Base-by-base conservation (phyloP, 2,888 invertebrate species). In the Tanytarsus gracilentus region DNA sequence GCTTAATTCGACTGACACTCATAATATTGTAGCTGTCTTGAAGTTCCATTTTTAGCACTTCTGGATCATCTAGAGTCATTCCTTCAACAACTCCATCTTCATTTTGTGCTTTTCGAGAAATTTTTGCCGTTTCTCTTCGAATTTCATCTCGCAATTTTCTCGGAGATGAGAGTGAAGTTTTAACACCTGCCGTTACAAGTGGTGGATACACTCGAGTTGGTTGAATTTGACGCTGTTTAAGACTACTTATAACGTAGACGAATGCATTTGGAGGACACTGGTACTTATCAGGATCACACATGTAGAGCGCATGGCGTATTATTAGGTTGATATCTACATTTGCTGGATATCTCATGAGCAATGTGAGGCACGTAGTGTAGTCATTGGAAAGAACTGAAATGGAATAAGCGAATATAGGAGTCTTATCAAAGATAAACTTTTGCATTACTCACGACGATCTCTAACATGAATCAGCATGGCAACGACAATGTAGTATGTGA, bases 391-490 rank as follows among this genome's bases (percentile, higher is more conserved):
- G 68, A 65, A 85, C 82, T 83, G 55, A 69, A 70, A 48, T 66
- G 65, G 62, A 39, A 33, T 44, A 36, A 44, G 27, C 18, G 40
- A 39, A 9, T 11, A n/a, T n/a, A n/a, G n/a, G n/a, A 55, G 39
- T 60, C 27, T 6, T 11, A 11, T 6, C 16, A 56, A 18, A 61
- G 11, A n/a, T 61, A 11, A n/a, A n/a, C n/a, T n/a, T n/a, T n/a
- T n/a, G 11, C 8, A 40, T 50, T 4, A 79, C 83, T 80, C 69
- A 88, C 88, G 71, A 62, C 81, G 77, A 64, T 79, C 78, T 63
- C 86, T 73, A 64, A 89, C 83, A 36, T 84, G 81, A 51, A 86
- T 76, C 51, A 91, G 72, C 85, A 91, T 84, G 14, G 89, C 84
- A 7, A 88, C 80, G 65, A 89, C 79, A 55, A 91, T 78, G 66